Evolutionary conservation across 2,888 invertebrate species (phyloP).

Genomic region (Caenorhabditis sp.): DNA sequence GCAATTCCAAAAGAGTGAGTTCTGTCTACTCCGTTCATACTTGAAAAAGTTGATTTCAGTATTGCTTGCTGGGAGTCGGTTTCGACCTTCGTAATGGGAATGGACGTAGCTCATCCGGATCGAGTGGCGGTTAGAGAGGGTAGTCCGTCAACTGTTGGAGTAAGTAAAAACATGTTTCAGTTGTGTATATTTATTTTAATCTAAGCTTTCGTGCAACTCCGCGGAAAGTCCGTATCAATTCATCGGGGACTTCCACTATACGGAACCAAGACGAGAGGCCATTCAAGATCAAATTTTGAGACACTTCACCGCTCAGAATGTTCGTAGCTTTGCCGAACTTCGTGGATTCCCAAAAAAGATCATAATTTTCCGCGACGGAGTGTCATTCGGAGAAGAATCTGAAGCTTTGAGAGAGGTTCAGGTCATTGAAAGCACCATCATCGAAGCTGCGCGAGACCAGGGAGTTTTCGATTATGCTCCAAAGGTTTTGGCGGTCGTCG

Average conservation of each 20-base stretch:
- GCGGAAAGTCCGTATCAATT: constrained; percentile 50
- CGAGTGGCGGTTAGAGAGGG: constrained; percentile 31
- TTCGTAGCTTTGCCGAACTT: constrained; percentile 24
- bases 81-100: constrained; percentile 44
- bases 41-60: constrained; percentile 8
- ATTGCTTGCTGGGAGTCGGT: constrained; percentile 37
- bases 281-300: constrained; percentile 50
- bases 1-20: constrained; percentile 51
- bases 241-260: constrained; percentile 55
- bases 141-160: constrained; percentile 53
- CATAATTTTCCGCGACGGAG: constrained; percentile 58
- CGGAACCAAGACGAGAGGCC: constrained; percentile 46
- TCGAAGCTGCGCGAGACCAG: constrained; percentile 21
- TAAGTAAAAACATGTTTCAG: constrained; percentile 11
- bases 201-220: constrained; percentile 52
- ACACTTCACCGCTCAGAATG: constrained; percentile 37
- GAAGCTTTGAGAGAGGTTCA: constrained; percentile 40
- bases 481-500: constrained; percentile 44
- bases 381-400: constrained; percentile 51
- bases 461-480: constrained; percentile 44
- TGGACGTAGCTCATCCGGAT: constrained; percentile 59
- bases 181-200: background rate
- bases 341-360: constrained; percentile 52
- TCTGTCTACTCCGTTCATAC: background rate
- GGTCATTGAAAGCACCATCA: constrained; percentile 41